These are phyloP conservation scores for Sebastiscus tertius DNA, from an alignment of 2,797 vertebrate genomes.

Conservation along the genomic window DNA sequence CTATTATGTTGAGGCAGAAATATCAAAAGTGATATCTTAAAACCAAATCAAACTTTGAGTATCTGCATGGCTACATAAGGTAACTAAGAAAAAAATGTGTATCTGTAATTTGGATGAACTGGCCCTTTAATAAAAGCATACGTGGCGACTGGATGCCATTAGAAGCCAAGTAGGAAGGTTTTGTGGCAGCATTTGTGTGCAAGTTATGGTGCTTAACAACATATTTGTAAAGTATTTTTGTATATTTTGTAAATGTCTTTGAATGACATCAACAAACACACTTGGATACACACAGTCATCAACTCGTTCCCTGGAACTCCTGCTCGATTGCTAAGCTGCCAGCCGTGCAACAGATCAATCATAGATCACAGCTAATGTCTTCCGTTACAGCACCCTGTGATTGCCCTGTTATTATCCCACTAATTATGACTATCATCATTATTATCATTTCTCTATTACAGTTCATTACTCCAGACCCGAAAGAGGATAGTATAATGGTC, in stretches of 20 bases:
- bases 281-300: neutral
- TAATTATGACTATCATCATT: slow-evolving; percentile 78
- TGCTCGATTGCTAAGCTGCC: slow-evolving; percentile 51
- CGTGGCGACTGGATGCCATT: neutral
- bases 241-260: neutral
- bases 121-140: neutral
- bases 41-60: too few relatives aligned
- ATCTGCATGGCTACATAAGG: neutral
- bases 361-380: slow-evolving; percentile 73
- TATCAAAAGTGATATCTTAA: neutral
- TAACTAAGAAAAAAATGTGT: too few relatives aligned
- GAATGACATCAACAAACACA: neutral
- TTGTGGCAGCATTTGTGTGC: neutral
- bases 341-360: slow-evolving; percentile 70
- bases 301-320: slow-evolving; percentile 38
- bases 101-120: neutral
- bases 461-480: slow-evolving; percentile 75
- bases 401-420: slow-evolving; percentile 73
- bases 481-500: slow-evolving; percentile 65
- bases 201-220: neutral
- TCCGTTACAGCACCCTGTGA: slow-evolving; percentile 66
- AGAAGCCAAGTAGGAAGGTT: accelerated
- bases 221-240: neutral
- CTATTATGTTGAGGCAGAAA: neutral
- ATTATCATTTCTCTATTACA: slow-evolving; percentile 80